phyloP scores from a whole-genome alignment of 2,797 vertebrate species.

The Lagodon rhomboides region DNA sequence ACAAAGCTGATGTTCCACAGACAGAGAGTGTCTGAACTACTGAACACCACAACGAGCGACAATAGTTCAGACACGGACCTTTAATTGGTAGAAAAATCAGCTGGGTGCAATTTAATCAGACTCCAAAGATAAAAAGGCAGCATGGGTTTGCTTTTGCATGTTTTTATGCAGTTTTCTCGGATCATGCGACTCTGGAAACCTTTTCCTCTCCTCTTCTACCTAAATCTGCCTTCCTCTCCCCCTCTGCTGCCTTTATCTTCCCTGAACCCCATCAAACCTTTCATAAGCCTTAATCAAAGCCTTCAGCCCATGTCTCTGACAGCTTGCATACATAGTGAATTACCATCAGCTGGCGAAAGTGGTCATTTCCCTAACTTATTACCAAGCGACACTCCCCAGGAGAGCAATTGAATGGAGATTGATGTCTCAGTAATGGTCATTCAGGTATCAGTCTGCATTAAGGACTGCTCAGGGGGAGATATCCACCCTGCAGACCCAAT shows the following conservation, averaged over 20 bases:
- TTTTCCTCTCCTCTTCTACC: neutral
- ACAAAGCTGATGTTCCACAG: neutral
- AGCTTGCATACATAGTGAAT: slow-evolving; percentile 67
- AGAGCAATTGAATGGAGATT: slow-evolving; percentile 65
- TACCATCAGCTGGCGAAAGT: slow-evolving; percentile 56
- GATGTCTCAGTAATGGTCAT: slow-evolving; percentile 70
- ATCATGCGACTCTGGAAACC: neutral
- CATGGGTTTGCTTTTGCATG: neutral
- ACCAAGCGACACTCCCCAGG: slow-evolving; percentile 44
- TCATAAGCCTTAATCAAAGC: slow-evolving; percentile 61
- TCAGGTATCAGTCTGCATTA: slow-evolving; percentile 61
- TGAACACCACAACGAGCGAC: neutral
- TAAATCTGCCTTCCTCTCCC: neutral
- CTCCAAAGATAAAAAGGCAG: neutral
- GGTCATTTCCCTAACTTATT: slow-evolving; percentile 65
- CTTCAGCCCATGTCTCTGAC: slow-evolving; percentile 45
- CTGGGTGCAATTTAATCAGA: neutral
- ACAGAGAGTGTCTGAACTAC: neutral
- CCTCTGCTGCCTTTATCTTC: slow-evolving; percentile 17
- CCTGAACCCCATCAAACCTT: slow-evolving; percentile 50
- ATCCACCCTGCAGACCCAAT: slow-evolving; percentile 34
- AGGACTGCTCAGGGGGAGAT: slow-evolving; percentile 42
- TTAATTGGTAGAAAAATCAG: slow-evolving; percentile 8
- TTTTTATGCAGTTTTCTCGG: neutral
- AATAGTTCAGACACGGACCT: neutral